Base-by-base conservation (phyloP, 2,113 vertebrate species). In the Rana temporaria region DNA sequence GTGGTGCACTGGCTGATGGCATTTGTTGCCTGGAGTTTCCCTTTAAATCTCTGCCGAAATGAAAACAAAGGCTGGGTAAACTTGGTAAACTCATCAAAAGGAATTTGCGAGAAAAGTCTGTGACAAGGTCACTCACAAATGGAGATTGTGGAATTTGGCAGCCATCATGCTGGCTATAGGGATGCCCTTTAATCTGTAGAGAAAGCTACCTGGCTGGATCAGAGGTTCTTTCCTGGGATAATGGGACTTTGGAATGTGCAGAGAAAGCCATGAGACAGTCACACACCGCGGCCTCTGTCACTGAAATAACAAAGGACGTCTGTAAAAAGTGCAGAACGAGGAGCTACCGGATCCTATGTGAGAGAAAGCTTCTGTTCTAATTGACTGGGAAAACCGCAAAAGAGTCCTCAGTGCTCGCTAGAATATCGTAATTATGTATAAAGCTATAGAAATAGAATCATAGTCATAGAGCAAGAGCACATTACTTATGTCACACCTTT, bases 171-270 rank as follows among this genome's bases (percentile, higher is more conserved):
- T 38, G 32, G 71, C 59, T 12, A 60, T 59, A 73, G 22, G 53
- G 71, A 70, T 59, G 56, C 48, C 71, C 53, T 73, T 55, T 73
- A 38, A 74, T 74, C 71, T 74, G 55, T 60, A 42, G 19, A 60
- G 19, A 60, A 34, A 34, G 55, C 71, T 38, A 74, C 71, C 71
- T 74, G 71, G 71, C 56, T 60, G 20, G 17, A 34, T 24, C 30
- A 4, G 30, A 24, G 52, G 26, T 19, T 60, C 26, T 57, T 34
- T 60, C 32, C 22, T 74, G 18, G 53, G 55, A 74, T 74, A 74
- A 74, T 60, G 26, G 71, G 56, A 57, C 55, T 22, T 32, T 32
- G 53, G 63, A 67, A 78, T 79, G 77, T 79, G 64, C 64, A 57
- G 1, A 32, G 53, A 42, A 66, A 55, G 38, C 34, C 48, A 4